Percentiles rank a stretch among this genome's conserved stretches.
phyloP scores from a whole-genome alignment of 2,797 vertebrate species.

The Channa striata region DNA sequence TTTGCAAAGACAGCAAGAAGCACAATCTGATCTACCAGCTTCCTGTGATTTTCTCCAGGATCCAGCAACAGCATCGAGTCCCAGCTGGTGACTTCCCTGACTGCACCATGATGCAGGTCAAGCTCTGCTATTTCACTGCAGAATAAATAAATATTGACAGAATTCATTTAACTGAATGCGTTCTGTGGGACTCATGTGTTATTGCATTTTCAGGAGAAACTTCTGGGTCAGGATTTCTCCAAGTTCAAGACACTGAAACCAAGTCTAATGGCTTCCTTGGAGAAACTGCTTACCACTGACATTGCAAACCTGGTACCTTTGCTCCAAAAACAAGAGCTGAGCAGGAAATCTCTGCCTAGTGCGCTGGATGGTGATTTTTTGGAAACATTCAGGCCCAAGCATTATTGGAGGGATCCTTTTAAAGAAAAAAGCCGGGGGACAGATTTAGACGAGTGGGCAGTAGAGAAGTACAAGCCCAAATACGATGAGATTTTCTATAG shows the following conservation, averaged over 20 bases:
- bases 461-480: conserved; percentile 91
- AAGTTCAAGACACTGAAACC: conserved; percentile 91
- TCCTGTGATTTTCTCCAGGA: conserved; percentile 89
- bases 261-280: conserved; percentile 87
- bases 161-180: not conserved
- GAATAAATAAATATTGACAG: not conserved
- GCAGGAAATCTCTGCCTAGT: conserved; percentile 74
- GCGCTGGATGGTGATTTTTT: conserved; percentile 89
- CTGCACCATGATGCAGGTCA: conserved; percentile 92
- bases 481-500: conserved; percentile 95
- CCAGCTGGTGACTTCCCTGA: conserved; percentile 93
- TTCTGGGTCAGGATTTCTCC: conserved; percentile 89
- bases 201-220: conserved; percentile 85
- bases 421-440: conserved; percentile 70
- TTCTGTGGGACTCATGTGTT: conserved; percentile 28
- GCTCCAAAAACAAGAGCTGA: conserved; percentile 86
- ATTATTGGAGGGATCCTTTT: conserved; percentile 82
- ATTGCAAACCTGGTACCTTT: conserved; percentile 90
- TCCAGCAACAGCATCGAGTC: conserved; percentile 90
- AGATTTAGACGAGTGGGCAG: conserved; percentile 84
- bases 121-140: not conserved
- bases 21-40: conserved; percentile 90
- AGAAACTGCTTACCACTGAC: conserved; percentile 88
- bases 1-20: conserved; percentile 91
- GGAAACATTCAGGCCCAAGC: conserved; percentile 85